Evolutionary conservation across 1,140 invertebrate genomes (phyloP).

Genomic region (Brachystomella parvula): DNA sequence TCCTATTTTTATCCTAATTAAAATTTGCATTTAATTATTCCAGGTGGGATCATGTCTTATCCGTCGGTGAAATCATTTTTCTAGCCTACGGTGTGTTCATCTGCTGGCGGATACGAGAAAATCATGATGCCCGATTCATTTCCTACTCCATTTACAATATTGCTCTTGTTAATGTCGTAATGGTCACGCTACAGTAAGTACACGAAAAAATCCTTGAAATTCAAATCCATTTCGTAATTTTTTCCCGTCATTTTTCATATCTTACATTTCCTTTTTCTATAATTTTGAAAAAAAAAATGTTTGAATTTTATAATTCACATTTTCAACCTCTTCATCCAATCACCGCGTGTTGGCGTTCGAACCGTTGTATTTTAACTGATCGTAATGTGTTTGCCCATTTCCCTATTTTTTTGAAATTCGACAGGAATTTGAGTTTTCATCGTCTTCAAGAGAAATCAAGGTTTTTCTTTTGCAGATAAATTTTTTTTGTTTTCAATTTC

Average conservation of each 20-base stretch:
- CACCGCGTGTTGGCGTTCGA: too few species aligned
- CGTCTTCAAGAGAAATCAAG: too few species aligned
- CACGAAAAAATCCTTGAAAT: too few species aligned
- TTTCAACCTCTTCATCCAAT: background rate
- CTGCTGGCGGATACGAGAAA: conserved; percentile 50
- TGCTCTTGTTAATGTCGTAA: conserved; percentile 77
- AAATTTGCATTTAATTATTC: conserved; percentile 1
- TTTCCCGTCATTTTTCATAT: too few species aligned
- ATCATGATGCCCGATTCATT: conserved; percentile 71
- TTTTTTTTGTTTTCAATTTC: conserved; percentile 31
- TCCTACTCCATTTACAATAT: conserved; percentile 92
- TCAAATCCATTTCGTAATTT: too few species aligned
- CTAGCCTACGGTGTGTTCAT: conserved; percentile 82
- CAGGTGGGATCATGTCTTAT: conserved; percentile 37
- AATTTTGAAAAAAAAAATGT: background rate
- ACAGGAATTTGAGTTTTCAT: too few species aligned
- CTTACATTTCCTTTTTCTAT: too few species aligned
- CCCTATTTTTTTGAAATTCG: too few species aligned
- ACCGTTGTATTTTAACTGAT: too few species aligned
- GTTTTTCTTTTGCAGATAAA: background rate
- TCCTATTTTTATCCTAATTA: background rate
- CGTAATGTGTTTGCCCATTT: too few species aligned
- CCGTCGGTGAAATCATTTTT: conserved; percentile 69
- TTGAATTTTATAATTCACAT: background rate
- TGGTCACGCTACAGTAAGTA: conserved; percentile 85